Conservation (phyloP, 2,113 vertebrate genomes). For the Coptodon rendalli region DNA sequence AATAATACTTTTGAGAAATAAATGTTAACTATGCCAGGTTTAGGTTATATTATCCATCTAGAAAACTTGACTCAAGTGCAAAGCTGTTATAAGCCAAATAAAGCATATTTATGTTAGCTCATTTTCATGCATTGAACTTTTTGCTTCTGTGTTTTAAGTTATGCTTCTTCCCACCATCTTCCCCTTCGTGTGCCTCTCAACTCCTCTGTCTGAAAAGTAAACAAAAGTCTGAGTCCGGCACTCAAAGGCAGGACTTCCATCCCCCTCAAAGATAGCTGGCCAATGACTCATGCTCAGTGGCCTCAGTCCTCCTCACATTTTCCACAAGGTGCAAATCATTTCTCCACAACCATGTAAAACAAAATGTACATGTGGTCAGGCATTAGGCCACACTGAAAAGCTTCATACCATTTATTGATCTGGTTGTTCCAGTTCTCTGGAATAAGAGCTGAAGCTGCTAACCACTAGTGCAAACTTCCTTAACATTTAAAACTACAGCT, state of each 20-base stretch:
- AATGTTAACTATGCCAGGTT: background rate
- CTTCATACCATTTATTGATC: background rate
- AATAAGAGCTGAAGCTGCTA: background rate
- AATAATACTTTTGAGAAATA: background rate
- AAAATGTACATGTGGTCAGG: slow-evolving; percentile 46
- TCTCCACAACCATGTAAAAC: slow-evolving; percentile 56
- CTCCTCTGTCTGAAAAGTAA: slow-evolving; percentile 70
- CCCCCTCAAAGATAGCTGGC: slow-evolving; percentile 67
- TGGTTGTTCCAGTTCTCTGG: background rate
- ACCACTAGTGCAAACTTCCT: background rate
- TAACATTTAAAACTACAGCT: background rate
- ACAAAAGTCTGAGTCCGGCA: slow-evolving; percentile 62
- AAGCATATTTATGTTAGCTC: background rate
- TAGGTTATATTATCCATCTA: background rate
- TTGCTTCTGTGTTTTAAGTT: background rate
- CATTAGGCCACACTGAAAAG: slow-evolving; percentile 9
- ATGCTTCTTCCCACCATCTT: slow-evolving; percentile 28
- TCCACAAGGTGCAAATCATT: slow-evolving; percentile 72
- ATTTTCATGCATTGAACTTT: background rate
- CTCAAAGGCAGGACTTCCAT: slow-evolving; percentile 58
- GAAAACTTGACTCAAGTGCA: background rate
- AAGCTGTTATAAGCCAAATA: background rate
- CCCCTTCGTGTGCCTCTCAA: slow-evolving; percentile 58
- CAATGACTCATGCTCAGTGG: slow-evolving; percentile 69
- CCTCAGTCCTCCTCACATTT: slow-evolving; percentile 64